A percentile compares a stretch with the other conserved stretches of the same genome.
Evolutionary conservation across 2,113 vertebrate genomes (phyloP).

Genomic region (Hippolais icterina): DNA sequence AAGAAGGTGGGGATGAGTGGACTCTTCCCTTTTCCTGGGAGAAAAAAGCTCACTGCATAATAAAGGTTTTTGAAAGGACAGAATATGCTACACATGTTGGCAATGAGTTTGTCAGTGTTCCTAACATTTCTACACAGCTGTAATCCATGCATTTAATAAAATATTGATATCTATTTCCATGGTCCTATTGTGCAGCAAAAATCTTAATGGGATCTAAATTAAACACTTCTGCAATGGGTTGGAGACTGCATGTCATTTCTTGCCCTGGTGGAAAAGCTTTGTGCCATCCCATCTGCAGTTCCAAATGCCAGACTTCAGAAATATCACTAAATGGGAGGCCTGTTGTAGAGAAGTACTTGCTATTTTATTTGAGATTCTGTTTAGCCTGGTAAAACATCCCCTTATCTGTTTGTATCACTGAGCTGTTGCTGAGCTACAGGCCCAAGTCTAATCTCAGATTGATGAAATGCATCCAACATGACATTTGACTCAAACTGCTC

Average conservation of each 20-base stretch:
- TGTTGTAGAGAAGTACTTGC: slow-evolving; percentile 3
- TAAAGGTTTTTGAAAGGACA: not conserved
- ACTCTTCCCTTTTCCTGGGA: not conserved
- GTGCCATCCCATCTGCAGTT: slow-evolving; percentile 31
- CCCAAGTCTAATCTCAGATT: slow-evolving; percentile 41
- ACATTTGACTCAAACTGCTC: slow-evolving; percentile 54
- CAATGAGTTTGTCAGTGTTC: not conserved
- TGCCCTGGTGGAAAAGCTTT: slow-evolving; percentile 18
- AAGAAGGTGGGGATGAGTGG: not conserved
- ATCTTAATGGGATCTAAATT: slow-evolving; percentile 53
- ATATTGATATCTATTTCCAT: slow-evolving; percentile 51
- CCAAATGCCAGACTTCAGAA: slow-evolving; percentile 47
- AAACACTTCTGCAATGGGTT: slow-evolving; percentile 21
- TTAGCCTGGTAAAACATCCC: slow-evolving; percentile 59
- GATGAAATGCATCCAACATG: slow-evolving; percentile 48
- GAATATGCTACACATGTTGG: not conserved
- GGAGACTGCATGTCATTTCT: not conserved
- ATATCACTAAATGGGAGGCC: not conserved
- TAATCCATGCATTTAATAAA: slow-evolving; percentile 61
- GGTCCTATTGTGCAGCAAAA: not conserved
- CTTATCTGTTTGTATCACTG: slow-evolving; percentile 6
- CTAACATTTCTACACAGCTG: slow-evolving; percentile 57
- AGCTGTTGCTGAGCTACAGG: slow-evolving; percentile 39
- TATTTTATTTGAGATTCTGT: slow-evolving; percentile 50
- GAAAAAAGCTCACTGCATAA: not conserved